Evolutionary conservation across 2,113 vertebrate species (phyloP).

Genomic region (Macquaria australasica): DNA sequence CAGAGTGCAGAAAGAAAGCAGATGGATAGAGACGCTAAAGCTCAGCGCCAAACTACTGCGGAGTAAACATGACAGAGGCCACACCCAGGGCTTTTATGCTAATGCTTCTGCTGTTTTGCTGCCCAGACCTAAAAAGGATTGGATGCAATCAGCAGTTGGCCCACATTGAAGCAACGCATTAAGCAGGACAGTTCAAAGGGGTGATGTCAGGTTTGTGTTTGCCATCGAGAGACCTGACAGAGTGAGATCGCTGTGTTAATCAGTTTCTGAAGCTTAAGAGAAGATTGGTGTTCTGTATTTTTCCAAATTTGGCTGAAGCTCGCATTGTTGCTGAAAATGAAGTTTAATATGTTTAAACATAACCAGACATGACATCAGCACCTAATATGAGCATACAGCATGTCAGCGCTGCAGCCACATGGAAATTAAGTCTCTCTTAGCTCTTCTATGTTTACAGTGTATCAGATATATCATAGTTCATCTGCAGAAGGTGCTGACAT

Average conservation of each 20-base stretch:
- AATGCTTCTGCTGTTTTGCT: slow-evolving; percentile 52
- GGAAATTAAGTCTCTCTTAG: slow-evolving; percentile 26
- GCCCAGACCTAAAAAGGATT: slow-evolving; percentile 54
- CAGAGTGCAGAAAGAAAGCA: slow-evolving; percentile 48
- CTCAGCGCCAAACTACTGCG: slow-evolving; percentile 41
- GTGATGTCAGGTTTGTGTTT: slow-evolving; percentile 59
- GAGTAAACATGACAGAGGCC: slow-evolving; percentile 34
- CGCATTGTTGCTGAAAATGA: slow-evolving; percentile 27
- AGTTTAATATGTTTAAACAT: slow-evolving; percentile 45
- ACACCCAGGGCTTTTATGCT: slow-evolving; percentile 65
- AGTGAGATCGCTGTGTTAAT: slow-evolving; percentile 22
- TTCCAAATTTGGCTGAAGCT: slow-evolving; percentile 22
- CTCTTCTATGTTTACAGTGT: slow-evolving; percentile 26
- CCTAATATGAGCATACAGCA: slow-evolving; percentile 7
- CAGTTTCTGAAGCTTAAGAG: slow-evolving; percentile 22
- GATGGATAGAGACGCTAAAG: slow-evolving; percentile 56
- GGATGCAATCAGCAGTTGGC: slow-evolving; percentile 74
- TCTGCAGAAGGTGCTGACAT: slow-evolving; percentile 41
- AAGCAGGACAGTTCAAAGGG: slow-evolving; percentile 55
- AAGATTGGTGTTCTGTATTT: slow-evolving; percentile 11
- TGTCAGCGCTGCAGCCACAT: slow-evolving; percentile 15
- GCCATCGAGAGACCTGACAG: slow-evolving; percentile 23
- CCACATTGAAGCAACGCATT: slow-evolving; percentile 18
- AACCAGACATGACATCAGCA: slow-evolving; percentile 59
- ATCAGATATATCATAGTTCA: slow-evolving; percentile 31